Conservation (phyloP, 1,140 invertebrate species). For the Procambarus virginalis region DNA sequence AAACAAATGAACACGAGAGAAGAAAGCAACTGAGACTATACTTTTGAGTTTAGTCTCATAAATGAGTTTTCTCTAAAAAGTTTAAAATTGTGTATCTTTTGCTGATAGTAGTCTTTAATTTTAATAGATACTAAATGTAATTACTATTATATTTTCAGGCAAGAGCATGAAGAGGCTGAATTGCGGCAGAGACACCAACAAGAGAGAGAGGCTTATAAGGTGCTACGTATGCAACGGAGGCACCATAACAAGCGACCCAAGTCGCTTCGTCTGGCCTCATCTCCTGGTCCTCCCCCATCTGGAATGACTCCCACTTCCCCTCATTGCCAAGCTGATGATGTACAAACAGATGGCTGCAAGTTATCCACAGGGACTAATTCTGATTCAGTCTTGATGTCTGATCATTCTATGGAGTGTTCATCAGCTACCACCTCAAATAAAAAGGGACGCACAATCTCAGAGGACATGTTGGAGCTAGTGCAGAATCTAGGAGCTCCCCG, state of each 20-base stretch:
- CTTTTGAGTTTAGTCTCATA: no score
- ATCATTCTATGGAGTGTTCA: conserved; percentile 20
- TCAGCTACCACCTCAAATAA: conserved; percentile 16
- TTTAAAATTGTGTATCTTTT: no score
- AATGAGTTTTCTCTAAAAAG: no score
- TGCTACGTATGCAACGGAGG: conserved; percentile 32
- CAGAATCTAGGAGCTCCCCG: conserved; percentile 49
- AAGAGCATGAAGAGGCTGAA: conserved; percentile 56
- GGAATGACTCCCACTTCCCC: conserved; percentile 44
- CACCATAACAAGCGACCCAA: conserved; percentile 43
- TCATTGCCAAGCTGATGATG: conserved; percentile 13
- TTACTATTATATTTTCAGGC: conserved; percentile 4
- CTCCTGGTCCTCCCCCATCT: conserved; percentile 38
- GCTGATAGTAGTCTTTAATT: no score
- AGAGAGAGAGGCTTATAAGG: conserved; percentile 49
- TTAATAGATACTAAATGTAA: no score
- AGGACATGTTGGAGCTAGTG: conserved; percentile 60
- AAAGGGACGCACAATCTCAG: conserved; percentile 60
- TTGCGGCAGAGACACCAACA: conserved; percentile 51
- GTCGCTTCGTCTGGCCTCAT: conserved; percentile 42
- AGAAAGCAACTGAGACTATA: no score
- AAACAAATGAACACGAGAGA: no score
- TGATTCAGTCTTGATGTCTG: conserved; percentile 16
- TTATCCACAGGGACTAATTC: neutral
- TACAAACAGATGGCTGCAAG: conserved; percentile 2